Evolutionary conservation across 2,888 invertebrate species (phyloP).

Genomic region (Dryococelus australis): DNA sequence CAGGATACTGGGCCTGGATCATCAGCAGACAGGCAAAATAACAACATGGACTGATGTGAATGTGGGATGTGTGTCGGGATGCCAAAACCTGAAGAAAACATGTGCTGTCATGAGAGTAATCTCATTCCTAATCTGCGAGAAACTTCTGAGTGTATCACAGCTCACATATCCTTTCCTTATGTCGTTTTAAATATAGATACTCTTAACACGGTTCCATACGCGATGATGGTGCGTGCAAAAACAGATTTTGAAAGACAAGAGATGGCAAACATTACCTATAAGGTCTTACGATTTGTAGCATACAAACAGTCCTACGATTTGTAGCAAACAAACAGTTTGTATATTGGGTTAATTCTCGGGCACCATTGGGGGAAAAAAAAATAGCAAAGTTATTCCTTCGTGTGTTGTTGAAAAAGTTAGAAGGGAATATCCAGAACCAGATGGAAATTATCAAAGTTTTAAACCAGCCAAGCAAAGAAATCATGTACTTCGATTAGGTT

Average conservation of each 20-base stretch:
- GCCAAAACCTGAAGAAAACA: neutral
- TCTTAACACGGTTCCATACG: neutral
- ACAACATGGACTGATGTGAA: neutral
- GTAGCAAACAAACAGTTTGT: too few relatives aligned
- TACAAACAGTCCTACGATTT: too few relatives aligned
- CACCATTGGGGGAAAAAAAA: neutral
- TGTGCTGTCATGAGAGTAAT: neutral
- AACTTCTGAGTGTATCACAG: neutral
- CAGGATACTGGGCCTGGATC: neutral
- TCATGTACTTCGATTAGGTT: neutral
- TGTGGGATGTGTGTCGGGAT: neutral
- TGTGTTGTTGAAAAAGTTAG: neutral
- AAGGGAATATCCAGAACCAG: neutral
- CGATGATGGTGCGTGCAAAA: neutral
- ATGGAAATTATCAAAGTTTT: too few relatives aligned
- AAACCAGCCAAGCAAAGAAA: neutral
- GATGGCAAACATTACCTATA: neutral
- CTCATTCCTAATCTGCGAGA: neutral
- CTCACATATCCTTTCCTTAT: neutral
- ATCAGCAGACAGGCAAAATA: neutral
- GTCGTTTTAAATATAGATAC: neutral
- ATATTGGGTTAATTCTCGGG: neutral
- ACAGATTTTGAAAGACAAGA: neutral
- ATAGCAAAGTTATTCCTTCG: neutral
- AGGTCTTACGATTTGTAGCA: neutral